phyloP scores from a whole-genome alignment of 2,888 invertebrate genomes.

The Blastobasis lacticolella region DNA sequence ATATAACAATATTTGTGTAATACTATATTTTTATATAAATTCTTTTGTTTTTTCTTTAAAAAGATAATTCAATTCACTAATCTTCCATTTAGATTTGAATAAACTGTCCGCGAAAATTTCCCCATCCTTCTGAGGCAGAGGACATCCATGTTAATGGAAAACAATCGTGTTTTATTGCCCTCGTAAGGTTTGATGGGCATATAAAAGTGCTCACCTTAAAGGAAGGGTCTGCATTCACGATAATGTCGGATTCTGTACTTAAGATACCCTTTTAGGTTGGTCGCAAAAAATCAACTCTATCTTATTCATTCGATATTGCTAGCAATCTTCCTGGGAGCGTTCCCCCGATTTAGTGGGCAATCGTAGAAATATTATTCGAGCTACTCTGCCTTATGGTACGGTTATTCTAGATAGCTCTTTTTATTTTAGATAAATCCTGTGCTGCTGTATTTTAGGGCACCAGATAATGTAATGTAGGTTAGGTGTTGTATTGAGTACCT shows the following conservation, averaged over 20 bases:
- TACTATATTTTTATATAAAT: too few relatives aligned
- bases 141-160: slow-evolving; percentile 64
- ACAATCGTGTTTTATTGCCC: slow-evolving; percentile 71
- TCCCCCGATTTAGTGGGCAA: slow-evolving; percentile 20
- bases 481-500: too few relatives aligned
- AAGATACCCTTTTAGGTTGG: slow-evolving; percentile 57
- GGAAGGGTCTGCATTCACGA: slow-evolving; percentile 58
- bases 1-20: too few relatives aligned
- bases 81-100: background rate
- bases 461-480: too few relatives aligned
- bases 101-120: slow-evolving; percentile 3
- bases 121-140: slow-evolving; percentile 13
- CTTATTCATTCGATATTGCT: slow-evolving; percentile 37
- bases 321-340: slow-evolving; percentile 20
- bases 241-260: slow-evolving; percentile 62
- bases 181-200: slow-evolving; percentile 67
- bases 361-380: slow-evolving; percentile 8
- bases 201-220: slow-evolving; percentile 68
- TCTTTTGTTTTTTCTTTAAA: background rate
- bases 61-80: background rate
- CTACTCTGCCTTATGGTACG: slow-evolving; percentile 4
- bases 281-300: slow-evolving; percentile 52
- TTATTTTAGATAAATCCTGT: too few relatives aligned
- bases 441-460: too few relatives aligned
- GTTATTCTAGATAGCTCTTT: slow-evolving; percentile 3